Evolutionary conservation across 1,140 invertebrate species (phyloP).

Genomic region (Psilanteris sp.): DNA sequence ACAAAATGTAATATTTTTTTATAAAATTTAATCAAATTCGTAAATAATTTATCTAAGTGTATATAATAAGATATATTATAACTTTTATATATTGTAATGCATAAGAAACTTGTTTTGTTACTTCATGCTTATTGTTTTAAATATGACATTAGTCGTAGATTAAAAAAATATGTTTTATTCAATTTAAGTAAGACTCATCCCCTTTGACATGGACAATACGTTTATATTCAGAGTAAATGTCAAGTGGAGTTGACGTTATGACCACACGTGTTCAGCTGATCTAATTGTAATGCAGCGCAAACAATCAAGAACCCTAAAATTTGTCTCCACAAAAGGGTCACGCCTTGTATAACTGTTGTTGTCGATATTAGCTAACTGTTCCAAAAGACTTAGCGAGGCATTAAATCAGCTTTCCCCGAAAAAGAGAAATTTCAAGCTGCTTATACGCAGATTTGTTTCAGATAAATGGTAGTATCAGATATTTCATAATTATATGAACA

Average conservation of each 20-base stretch:
- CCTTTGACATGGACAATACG: slow-evolving; percentile 45
- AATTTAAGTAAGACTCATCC: slow-evolving; percentile 55
- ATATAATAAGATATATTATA: no score
- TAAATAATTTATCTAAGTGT: no score
- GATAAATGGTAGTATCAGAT: slow-evolving; percentile 21
- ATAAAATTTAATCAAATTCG: no score
- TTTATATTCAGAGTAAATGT: slow-evolving; percentile 52
- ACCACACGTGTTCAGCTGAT: slow-evolving; percentile 72
- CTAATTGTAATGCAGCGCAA: slow-evolving; percentile 71
- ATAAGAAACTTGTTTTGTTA: no score
- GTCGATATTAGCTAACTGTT: slow-evolving; percentile 63
- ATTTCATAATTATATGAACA: not conserved
- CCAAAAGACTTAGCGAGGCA: slow-evolving; percentile 58
- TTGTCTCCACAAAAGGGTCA: slow-evolving; percentile 66
- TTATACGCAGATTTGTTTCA: slow-evolving; percentile 67
- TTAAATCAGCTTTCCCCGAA: slow-evolving; percentile 55
- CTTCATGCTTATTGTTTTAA: not conserved
- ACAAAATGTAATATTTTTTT: no score
- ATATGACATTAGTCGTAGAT: slow-evolving; percentile 7
- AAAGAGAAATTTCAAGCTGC: slow-evolving; percentile 46
- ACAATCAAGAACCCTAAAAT: slow-evolving; percentile 67
- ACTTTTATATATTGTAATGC: not conserved
- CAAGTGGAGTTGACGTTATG: slow-evolving; percentile 48
- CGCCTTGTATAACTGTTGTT: slow-evolving; percentile 62
- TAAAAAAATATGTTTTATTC: slow-evolving; percentile 38